Evolutionary conservation across 2,113 vertebrate genomes (phyloP).

Genomic region (Pachyramphus minor): DNA sequence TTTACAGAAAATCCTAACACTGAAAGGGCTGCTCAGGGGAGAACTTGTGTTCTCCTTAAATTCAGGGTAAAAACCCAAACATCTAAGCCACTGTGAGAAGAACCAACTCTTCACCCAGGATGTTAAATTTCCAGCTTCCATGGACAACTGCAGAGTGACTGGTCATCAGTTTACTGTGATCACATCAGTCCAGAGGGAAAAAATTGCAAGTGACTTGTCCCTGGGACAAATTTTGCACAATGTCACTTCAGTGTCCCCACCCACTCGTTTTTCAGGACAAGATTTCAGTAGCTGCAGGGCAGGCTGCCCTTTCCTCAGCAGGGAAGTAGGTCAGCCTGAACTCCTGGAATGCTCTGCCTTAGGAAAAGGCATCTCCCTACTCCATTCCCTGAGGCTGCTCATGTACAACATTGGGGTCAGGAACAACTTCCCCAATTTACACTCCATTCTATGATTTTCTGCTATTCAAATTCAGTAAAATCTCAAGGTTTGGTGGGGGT

Average conservation of each 20-base stretch:
- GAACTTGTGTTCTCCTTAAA: not conserved
- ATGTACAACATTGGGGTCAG: not conserved
- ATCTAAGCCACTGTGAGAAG: not conserved
- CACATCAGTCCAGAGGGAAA: not conserved
- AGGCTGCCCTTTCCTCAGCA: not conserved
- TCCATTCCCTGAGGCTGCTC: not conserved
- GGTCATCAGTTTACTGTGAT: not conserved
- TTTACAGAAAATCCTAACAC: not conserved
- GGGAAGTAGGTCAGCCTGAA: slow-evolving; percentile 15
- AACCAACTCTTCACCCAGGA: not conserved
- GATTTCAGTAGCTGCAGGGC: slow-evolving; percentile 11
- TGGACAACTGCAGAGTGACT: not conserved
- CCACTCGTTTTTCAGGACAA: not conserved
- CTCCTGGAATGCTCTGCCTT: not conserved
- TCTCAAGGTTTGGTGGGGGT: not conserved
- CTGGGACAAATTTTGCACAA: slow-evolving; percentile 22
- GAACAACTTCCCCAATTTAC: not conserved
- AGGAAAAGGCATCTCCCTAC: not conserved
- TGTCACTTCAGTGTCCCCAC: not conserved
- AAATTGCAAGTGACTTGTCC: not conserved
- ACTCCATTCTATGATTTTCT: not conserved
- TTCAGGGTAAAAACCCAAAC: not conserved
- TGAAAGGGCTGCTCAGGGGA: not conserved
- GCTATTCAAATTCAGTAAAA: not conserved
- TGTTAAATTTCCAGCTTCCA: not conserved